Evolutionary conservation across 2,888 invertebrate genomes (phyloP), one percentile per base, ranked within the genome.

Genomic region (Plusia festucae): DNA sequence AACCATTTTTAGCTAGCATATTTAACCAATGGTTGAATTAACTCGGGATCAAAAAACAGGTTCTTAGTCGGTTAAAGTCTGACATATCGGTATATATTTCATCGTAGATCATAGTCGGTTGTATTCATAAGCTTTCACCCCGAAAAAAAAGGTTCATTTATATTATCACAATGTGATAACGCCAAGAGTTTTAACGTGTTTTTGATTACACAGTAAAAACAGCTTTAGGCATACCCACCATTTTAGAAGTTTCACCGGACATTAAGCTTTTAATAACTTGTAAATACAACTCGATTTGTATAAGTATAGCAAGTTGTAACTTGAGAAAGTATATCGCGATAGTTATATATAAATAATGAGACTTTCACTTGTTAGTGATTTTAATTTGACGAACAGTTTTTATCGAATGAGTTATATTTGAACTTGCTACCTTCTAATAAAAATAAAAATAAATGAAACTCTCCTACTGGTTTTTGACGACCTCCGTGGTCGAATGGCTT

Each of bases 251-350:
- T 49, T 49, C 46, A 49, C 46, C 65, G 60, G 55, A 64, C 71
- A 70, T 75, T 77, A 68, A 73, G 73, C 69, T 63, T 67, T 69
- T 49, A 49, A 49, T 49, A 49, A 20, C 18, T 49, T 49, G 3
- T n/a, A 9, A 46, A 51, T 51, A n/a, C 11, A 22, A 52, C 15
- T 52, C 22, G 20, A 24, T 20, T 24, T 24, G 52, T 22, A 52
- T 24, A 52, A 52, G 52, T 52, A 52, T 52, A 52, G 24, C 52
- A 52, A 24, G 24, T 52, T 52, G 20, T 52, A 22, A 22, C n/a
- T 52, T 7, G 24, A 32, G 68, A 64, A 69, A 69, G 69, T 64
- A 22, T 68, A 61, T 49, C 68, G 56, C 27, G 44, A 32, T 51
- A 32, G n/a, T 68, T 49, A 40, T 2, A 27, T 24, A 32, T 56